phyloP scores from a whole-genome alignment of 1,140 invertebrate species.

The Cydia strobilella region DNA sequence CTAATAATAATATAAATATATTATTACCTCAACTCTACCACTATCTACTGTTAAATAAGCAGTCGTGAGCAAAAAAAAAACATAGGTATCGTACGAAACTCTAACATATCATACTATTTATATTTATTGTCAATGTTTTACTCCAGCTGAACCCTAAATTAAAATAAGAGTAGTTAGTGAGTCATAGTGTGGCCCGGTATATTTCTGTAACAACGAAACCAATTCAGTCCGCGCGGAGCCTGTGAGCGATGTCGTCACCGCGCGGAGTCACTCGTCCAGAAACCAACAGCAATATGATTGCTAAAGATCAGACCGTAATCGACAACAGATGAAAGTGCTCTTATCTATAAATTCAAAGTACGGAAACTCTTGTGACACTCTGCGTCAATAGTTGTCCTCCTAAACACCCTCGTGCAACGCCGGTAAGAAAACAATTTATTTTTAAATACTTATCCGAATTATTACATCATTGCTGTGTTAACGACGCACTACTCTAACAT shows the following conservation, averaged over 20 bases:
- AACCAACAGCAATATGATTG: conserved; percentile 71
- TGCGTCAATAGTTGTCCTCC: conserved; percentile 45
- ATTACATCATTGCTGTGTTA: conserved; percentile 13
- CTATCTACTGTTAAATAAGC: too few relatives aligned
- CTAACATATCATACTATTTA: neutral
- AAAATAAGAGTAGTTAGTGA: conserved; percentile 46
- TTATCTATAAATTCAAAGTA: conserved; percentile 75
- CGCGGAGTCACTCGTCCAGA: conserved; percentile 71
- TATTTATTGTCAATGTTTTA: neutral
- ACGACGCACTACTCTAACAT: neutral
- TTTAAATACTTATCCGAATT: conserved; percentile 1
- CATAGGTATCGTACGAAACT: neutral
- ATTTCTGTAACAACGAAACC: conserved; percentile 60
- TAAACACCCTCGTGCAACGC: conserved; percentile 47
- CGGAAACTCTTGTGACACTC: conserved; percentile 64
- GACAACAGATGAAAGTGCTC: conserved; percentile 66
- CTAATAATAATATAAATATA: too few relatives aligned
- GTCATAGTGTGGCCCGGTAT: conserved; percentile 36
- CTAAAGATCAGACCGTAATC: conserved; percentile 71
- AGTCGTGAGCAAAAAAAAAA: neutral
- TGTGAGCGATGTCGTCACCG: conserved; percentile 61
- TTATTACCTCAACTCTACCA: too few relatives aligned
- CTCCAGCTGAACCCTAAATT: conserved; percentile 29
- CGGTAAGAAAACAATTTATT: conserved; percentile 31
- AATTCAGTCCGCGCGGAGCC: conserved; percentile 61